Evolutionary conservation across 2,888 invertebrate species (phyloP).

Genomic region (Boloria selene): DNA sequence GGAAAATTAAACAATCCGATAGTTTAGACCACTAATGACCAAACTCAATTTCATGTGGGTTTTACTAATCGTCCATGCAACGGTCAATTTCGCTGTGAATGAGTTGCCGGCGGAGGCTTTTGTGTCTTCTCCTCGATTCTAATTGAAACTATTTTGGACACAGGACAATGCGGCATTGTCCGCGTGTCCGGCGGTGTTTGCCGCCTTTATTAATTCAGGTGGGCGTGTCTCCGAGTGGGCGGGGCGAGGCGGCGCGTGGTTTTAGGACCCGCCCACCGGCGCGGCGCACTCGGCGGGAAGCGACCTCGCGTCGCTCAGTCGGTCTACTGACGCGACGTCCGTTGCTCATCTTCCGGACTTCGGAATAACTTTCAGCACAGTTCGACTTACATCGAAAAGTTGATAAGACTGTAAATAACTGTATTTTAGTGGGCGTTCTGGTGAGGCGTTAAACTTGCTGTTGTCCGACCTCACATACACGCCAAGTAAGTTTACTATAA

Average conservation of each 20-base stretch:
- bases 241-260: conserved; percentile 58
- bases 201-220: conserved; percentile 80
- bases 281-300: conserved; percentile 48
- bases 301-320: conserved; percentile 58
- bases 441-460: conserved; percentile 28
- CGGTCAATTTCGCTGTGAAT: conserved; percentile 73
- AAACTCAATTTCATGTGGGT: conserved; percentile 31
- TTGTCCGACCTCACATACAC: conserved; percentile 65
- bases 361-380: conserved; percentile 51
- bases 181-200: conserved; percentile 81
- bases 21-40: conserved; percentile 29
- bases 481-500: conserved; percentile 63
- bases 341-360: conserved; percentile 60
- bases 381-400: conserved; percentile 33
- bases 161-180: conserved; percentile 80
- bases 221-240: conserved; percentile 70
- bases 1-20: conserved; percentile 13
- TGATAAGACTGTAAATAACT: conserved; percentile 27
- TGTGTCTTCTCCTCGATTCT: conserved; percentile 75
- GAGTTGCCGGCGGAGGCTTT: conserved; percentile 70
- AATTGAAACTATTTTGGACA: conserved; percentile 82
- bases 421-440: conserved; percentile 25
- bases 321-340: conserved; percentile 70
- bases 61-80: conserved; percentile 55
- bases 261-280: conserved; percentile 58